Base-by-base conservation (phyloP, 1,140 invertebrate genomes). In the Sycobia sp. region DNA sequence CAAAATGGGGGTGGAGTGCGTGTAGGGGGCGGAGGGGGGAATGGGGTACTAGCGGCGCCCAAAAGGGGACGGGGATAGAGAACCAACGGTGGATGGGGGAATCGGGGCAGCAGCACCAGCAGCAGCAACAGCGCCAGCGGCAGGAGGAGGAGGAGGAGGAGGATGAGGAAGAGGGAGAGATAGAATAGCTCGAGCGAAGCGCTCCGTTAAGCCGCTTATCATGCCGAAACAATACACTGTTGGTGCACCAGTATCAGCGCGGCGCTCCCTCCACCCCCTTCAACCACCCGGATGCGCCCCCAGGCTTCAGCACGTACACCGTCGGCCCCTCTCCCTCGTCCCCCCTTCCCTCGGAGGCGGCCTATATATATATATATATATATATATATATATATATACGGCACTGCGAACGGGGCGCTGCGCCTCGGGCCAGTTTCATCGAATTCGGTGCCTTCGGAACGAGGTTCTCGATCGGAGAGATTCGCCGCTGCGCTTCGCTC, bases 131-230 rank as follows among this genome's bases (percentile, higher is more conserved):
- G 65, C 67, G 32, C 13, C 3, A 57, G 4, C 27, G 13, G 16
- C 18, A n/a, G 32, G 16, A 47, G 22, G 27, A 27, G 27, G 22
- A 20, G 14, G 25, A 49, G 22, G 39, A 44, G 22, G 51, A 44
- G 27, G 41, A n/a, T 13, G 25, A 16, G 16, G 18, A 8, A 4
- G 27, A 27, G n/a, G 4, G 18, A n/a, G n/a, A 27, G 23, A 47
- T 14, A 39, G 14, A 39, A 32, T 51, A 25, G 70, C 69, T 73
- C 71, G 73, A 75, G 72, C 71, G 73, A 76, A 80, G 76, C n/a
- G n/a, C 74, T 78, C 73, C 73, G 78, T 80, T 82, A 81, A 82
- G 80, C 79, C 76, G 80, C 80, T 82, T 82, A 82, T 82, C 80
- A 80, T 80, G 76, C 77, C 78, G 77, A 81, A 82, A 81, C 80